Percentiles rank a stretch among this genome's conserved stretches.
Evolutionary conservation across 2,888 invertebrate genomes (phyloP).

Genomic region (Diogma glabrata): DNA sequence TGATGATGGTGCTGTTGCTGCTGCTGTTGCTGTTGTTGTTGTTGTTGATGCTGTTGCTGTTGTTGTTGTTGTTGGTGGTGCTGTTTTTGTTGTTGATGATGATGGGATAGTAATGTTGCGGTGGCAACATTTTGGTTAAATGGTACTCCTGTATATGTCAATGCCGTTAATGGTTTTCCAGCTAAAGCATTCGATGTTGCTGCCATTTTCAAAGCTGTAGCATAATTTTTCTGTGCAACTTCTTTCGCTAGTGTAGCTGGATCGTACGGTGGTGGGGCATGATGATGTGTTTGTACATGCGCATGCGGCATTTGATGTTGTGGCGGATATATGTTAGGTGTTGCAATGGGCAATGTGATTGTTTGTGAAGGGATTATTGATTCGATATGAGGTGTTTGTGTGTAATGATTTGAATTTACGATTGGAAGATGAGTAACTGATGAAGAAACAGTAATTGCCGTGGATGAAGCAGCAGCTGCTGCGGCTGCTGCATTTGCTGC

Average conservation of each 20-base stretch:
- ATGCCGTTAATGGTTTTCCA: slow-evolving; percentile 45
- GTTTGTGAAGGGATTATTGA: slow-evolving; percentile 4
- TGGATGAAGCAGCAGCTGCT: slow-evolving; percentile 17
- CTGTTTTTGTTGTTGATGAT: slow-evolving; percentile 12
- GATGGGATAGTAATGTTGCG: slow-evolving; percentile 15
- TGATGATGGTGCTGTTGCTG: slow-evolving; percentile 27
- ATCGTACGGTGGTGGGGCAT: slow-evolving; percentile 40
- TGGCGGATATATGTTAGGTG: slow-evolving; percentile 5
- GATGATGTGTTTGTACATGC: slow-evolving; percentile 28
- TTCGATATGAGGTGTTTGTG: slow-evolving; percentile 3
- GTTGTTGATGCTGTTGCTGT: slow-evolving; percentile 18
- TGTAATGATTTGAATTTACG: slow-evolving; percentile 14
- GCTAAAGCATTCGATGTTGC: slow-evolving; percentile 32
- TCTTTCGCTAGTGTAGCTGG: slow-evolving; percentile 63
- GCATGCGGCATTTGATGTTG: slow-evolving; percentile 20
- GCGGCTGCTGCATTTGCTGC: slow-evolving; percentile 18
- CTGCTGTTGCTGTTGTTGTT: slow-evolving; percentile 24
- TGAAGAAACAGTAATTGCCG: slow-evolving; percentile 21
- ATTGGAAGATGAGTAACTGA: slow-evolving; percentile 22
- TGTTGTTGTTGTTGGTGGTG: slow-evolving; percentile 18
- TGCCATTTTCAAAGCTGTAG: slow-evolving; percentile 57
- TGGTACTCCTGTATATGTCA: slow-evolving; percentile 58
- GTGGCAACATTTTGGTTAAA: slow-evolving; percentile 42
- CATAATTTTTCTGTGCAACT: slow-evolving; percentile 72
- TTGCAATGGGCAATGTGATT: slow-evolving; percentile 4